Evolutionary conservation across 2,797 vertebrate species (phyloP).

Genomic region (Oceanodroma leucorhoa): DNA sequence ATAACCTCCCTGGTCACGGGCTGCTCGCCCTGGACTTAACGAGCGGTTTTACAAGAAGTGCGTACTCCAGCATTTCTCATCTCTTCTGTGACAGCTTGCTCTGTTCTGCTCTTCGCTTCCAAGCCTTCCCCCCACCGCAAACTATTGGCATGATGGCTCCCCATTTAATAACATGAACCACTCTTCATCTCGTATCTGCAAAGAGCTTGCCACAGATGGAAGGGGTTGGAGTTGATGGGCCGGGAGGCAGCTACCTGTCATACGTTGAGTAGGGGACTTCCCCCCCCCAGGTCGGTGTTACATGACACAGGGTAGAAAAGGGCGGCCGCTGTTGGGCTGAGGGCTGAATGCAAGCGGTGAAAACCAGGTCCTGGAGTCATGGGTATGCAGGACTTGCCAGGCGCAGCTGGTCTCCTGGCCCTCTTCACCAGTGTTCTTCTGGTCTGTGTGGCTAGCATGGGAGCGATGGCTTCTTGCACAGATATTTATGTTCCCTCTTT

Average conservation of each 20-base stretch:
- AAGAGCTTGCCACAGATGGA: accelerated
- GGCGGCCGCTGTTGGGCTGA: not conserved
- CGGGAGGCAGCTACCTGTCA: accelerated
- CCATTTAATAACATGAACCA: accelerated
- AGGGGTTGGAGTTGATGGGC: not conserved
- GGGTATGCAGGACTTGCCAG: not conserved
- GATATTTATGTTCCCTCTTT: not conserved
- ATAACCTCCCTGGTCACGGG: accelerated
- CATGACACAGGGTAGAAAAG: accelerated
- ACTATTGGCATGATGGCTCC: accelerated
- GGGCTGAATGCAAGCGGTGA: not conserved
- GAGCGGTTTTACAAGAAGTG: accelerated
- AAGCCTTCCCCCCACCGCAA: accelerated
- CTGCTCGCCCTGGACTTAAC: accelerated
- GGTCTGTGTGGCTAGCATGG: not conserved
- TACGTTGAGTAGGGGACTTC: accelerated
- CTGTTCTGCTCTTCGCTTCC: not conserved
- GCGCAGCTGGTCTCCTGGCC: not conserved
- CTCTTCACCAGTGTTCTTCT: not conserved
- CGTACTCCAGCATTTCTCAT: accelerated
- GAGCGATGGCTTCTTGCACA: accelerated
- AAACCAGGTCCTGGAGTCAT: accelerated
- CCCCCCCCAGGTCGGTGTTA: not conserved
- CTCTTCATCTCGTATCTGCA: accelerated
- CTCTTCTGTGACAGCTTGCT: accelerated